Base-by-base conservation (phyloP, 2,113 vertebrate species). In the Tragelaphus buxtoni region DNA sequence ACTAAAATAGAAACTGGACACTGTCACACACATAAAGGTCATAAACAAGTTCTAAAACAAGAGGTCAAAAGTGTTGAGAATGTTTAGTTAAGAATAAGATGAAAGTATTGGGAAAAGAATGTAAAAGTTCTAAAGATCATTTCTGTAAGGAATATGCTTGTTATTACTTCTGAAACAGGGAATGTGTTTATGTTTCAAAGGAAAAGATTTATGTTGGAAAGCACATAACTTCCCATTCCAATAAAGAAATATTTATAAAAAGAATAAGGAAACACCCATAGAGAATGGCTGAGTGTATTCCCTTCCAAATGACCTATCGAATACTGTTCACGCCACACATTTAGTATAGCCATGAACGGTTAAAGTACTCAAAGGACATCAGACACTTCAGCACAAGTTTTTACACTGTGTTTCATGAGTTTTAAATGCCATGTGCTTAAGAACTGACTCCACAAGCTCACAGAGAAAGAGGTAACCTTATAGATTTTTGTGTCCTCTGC, bases 81-180 rank as follows among this genome's bases (percentile, higher is more conserved):
- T 87, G 74, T 61, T 95, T 85, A 18, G 2, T n/a, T 55, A 87
- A 93, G 22, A 93, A 88, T 49, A 56, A 74, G 55, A 82, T 47
- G 56, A 89, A 26, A 88, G 32, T 56, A 79, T n/a, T 26, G 56
- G 51, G 30, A 81, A 92, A 92, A 96, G 74, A 94, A 42, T 79
- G 32, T 56, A 74, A 83, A 97, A 83, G 63, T 91, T 96, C 72
- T 84, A 61, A 86, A 95, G 91, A 61, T 89, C n/a, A 94, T 47
- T 93, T 82, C 30, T 91, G 30, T 88, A 77, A 93, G 82, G 56
- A 97, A 65, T 45, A 80, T 47, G n/a, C 11, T 84, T 51, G 24
- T 12, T 88, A 20, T 56, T 53, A 81, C n/a, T 89, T 94, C 82
- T 91, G 12, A 82, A 94, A 96, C 45, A 92, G 30, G 42, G 32